Base-by-base conservation (phyloP, 2,113 vertebrate genomes). In the Todiramphus chloris region DNA sequence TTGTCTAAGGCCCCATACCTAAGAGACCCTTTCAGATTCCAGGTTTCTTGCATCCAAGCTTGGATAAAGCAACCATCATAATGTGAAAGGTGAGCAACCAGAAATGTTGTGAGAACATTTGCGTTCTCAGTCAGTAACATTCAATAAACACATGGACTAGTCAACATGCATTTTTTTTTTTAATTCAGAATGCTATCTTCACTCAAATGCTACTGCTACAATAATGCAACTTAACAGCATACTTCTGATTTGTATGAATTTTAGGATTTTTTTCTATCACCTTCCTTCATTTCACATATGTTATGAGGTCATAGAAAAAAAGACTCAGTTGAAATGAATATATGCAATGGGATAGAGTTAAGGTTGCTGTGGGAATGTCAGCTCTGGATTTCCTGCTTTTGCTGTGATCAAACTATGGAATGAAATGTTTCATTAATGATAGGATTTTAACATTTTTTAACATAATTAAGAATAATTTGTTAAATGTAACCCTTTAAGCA, bases 261-360 rank as follows among this genome's bases (percentile, higher is more conserved):
- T 91, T 72, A 81, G 74, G 31, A 27, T 75, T 95, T 93, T 92
- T 88, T 74, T 24, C 60, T 93, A 78, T 50, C 83, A 93, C 69
- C 60, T 96, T 95, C 82, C 88, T 93, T 95, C 33, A 30, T 93
- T 96, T 95, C 92, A 88, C 64, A 39, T 81, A 13, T 84, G 37
- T 89, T 93, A 84, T 84, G 80, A 92, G 53, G 90, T 94, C 86
- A 91, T 84, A 77, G 85, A 79, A 89, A 80, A 39, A 90, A 86
- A 94, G 56, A 84, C 73, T 75, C 30, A 30, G 19, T 72, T 95
- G 79, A 95, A 96, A 95, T 94, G 13, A 87, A 94, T 96, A 93
- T 91, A 64, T 86, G 44, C 90, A 56, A 28, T 48, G 88, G 86
- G 62, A 69, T 46, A 60, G 76, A 90, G 59, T 74, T 92, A 90